Percentiles rank a stretch among this genome's conserved stretches.
These are phyloP conservation scores for Eupithecia dodoneata DNA, from an alignment of 2,888 invertebrate species.

Conservation along the genomic window DNA sequence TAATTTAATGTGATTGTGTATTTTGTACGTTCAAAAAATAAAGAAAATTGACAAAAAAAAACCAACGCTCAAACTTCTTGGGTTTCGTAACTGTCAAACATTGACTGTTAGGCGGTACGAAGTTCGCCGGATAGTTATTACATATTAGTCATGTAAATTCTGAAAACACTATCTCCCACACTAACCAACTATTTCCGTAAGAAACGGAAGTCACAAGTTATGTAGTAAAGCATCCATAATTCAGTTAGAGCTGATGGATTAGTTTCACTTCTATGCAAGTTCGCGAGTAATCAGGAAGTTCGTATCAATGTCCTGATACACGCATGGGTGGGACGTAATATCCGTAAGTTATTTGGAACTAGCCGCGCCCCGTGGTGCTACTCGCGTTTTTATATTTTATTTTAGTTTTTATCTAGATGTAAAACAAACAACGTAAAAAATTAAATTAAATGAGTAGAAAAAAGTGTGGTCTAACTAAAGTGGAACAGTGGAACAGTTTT, in stretches of 20 bases:
- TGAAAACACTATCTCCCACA: background rate
- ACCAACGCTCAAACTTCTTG: no score
- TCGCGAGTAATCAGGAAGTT: constrained; percentile 9
- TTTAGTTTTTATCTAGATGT: no score
- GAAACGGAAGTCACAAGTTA: constrained; percentile 35
- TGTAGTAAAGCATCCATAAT: constrained; percentile 32
- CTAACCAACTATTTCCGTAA: constrained; percentile 16
- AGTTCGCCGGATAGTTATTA: no score
- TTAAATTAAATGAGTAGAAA: no score
- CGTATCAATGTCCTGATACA: constrained; percentile 2
- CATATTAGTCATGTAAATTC: background rate
- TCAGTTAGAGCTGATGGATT: constrained; percentile 37
- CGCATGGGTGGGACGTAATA: background rate
- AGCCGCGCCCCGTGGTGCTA: background rate
- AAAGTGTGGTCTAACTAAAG: no score
- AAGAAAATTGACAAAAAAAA: no score
- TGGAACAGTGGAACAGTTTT: no score
- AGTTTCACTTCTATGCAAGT: constrained; percentile 21
- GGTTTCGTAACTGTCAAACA: no score
- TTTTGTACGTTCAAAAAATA: no score
- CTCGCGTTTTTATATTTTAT: background rate
- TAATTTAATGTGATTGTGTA: no score
- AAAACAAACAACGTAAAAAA: no score
- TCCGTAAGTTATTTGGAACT: background rate
- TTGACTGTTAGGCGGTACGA: no score